phyloP scores from a whole-genome alignment of 2,797 vertebrate species.

The Siniperca undulata region DNA sequence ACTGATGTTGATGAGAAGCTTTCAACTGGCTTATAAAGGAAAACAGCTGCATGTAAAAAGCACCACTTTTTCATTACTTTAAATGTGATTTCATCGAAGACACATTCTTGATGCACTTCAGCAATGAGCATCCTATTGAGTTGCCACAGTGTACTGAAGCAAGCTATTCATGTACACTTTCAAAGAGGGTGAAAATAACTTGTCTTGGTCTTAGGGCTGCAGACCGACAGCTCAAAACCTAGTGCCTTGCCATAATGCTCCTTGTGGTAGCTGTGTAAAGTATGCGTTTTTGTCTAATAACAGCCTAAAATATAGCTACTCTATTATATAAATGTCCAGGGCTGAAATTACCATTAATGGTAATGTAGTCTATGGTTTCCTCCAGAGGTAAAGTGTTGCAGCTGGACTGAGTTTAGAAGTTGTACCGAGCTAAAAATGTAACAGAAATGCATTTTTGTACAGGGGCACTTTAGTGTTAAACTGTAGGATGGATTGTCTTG shows the following conservation, averaged over 20 bases:
- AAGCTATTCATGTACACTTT: slow-evolving; percentile 48
- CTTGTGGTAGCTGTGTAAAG: slow-evolving; percentile 29
- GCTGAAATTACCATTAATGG: slow-evolving; percentile 8
- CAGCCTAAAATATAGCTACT: neutral
- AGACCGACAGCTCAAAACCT: slow-evolving; percentile 47
- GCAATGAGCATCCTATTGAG: slow-evolving; percentile 31
- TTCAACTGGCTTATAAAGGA: slow-evolving; percentile 67
- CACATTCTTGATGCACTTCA: slow-evolving; percentile 51
- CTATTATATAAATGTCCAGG: slow-evolving; percentile 19
- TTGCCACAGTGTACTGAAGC: slow-evolving; percentile 18
- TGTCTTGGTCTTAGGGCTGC: slow-evolving; percentile 34
- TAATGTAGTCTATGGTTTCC: slow-evolving; percentile 24
- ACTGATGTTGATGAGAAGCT: slow-evolving; percentile 84
- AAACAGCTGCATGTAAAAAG: slow-evolving; percentile 71
- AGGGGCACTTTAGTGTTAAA: neutral
- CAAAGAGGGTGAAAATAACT: slow-evolving; percentile 53
- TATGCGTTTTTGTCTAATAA: slow-evolving; percentile 11
- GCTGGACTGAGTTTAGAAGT: slow-evolving; percentile 10
- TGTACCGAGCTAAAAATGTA: neutral
- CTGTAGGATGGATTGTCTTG: slow-evolving; percentile 19
- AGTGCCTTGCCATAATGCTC: slow-evolving; percentile 25
- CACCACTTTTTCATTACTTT: slow-evolving; percentile 57
- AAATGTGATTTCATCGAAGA: slow-evolving; percentile 45
- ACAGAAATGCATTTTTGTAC: slow-evolving; percentile 16
- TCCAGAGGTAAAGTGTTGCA: slow-evolving; percentile 14